Conservation (phyloP, 2,888 invertebrate genomes). For the Ichneumoninae sp. region DNA sequence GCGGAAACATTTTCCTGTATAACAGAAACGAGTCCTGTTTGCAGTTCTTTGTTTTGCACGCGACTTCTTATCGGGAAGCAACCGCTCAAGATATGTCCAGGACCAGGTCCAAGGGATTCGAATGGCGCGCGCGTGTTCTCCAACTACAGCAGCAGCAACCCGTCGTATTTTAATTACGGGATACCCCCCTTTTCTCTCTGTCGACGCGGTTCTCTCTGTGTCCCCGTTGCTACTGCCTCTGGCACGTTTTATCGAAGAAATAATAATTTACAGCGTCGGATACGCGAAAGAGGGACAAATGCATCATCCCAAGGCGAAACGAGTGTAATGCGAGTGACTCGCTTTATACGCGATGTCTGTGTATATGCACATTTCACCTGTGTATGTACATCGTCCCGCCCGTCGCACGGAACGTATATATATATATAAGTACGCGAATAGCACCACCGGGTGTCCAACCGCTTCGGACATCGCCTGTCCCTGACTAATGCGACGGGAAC, state of each 20-base stretch:
- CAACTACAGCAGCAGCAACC: constrained; percentile 53
- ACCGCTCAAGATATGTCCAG: constrained; percentile 65
- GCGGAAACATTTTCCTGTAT: constrained; percentile 40
- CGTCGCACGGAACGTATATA: constrained; percentile 11
- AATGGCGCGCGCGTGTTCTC: constrained; percentile 37
- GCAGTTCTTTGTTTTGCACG: constrained; percentile 44
- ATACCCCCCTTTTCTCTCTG: constrained; percentile 54
- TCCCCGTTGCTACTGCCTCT: constrained; percentile 30
- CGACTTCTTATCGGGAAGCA: constrained; percentile 61
- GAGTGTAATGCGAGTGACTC: constrained; percentile 47
- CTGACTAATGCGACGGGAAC: constrained; percentile 76
- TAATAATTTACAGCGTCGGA: constrained; percentile 76
- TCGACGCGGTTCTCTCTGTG: constrained; percentile 54
- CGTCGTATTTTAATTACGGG: constrained; percentile 66
- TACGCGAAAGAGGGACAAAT: constrained; percentile 70
- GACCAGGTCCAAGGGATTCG: constrained; percentile 24
- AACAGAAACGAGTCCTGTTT: constrained; percentile 39
- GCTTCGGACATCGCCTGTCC: constrained; percentile 64
- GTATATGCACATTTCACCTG: constrained; percentile 4
- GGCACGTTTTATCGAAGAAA: constrained; percentile 74
- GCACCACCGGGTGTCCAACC: constrained; percentile 66
- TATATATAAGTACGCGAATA: constrained; percentile 51
- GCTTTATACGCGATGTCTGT: constrained; percentile 9
- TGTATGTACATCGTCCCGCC: constrained; percentile 16
- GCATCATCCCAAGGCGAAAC: constrained; percentile 71